Conservation (phyloP, 2,888 invertebrate genomes). For the Ophioninae sp. region DNA sequence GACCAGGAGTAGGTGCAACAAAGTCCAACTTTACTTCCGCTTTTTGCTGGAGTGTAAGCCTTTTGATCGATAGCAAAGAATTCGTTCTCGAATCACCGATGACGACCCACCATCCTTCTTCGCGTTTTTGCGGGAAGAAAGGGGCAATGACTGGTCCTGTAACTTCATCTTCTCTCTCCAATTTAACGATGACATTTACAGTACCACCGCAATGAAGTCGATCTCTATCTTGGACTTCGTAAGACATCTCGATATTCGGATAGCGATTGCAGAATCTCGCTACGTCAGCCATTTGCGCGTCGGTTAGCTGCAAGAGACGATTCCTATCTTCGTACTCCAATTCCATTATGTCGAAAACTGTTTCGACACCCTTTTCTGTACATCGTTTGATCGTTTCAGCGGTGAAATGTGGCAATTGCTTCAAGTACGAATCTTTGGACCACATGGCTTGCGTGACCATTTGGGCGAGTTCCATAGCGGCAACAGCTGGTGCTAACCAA, state of each 20-base stretch:
- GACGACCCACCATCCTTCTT: constrained; percentile 99
- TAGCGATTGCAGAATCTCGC: constrained; percentile 99
- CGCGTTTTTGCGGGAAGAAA: constrained; percentile 96
- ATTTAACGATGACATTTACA: constrained; percentile 93
- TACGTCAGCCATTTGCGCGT: constrained; percentile 97
- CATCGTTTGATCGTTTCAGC: constrained; percentile 94
- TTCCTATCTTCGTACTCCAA: constrained; percentile 94
- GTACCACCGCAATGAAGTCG: constrained; percentile 88
- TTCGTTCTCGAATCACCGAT: constrained; percentile 98
- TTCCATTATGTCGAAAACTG: constrained; percentile 98
- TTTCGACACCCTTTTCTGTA: constrained; percentile 94
- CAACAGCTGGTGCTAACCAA: constrained; percentile 98
- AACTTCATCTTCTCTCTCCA: constrained; percentile 98
- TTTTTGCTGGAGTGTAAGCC: constrained; percentile 95
- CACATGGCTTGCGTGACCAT: constrained; percentile 99
- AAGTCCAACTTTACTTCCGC: constrained; percentile 95
- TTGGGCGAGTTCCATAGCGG: constrained; percentile 99
- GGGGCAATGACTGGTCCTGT: constrained; percentile 99
- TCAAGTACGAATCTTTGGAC: constrained; percentile 98
- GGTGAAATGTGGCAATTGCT: constrained; percentile 98
- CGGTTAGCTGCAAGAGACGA: constrained; percentile 89
- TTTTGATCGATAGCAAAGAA: constrained; percentile 97
- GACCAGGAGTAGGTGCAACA: constrained; percentile 94
- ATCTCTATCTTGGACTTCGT: constrained; percentile 93
- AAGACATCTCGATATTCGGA: constrained; percentile 98